A percentile compares a stretch with the other conserved stretches of the same genome.
Evolutionary conservation across 2,888 invertebrate species (phyloP).

Genomic region (Vandiemenella viatica): DNA sequence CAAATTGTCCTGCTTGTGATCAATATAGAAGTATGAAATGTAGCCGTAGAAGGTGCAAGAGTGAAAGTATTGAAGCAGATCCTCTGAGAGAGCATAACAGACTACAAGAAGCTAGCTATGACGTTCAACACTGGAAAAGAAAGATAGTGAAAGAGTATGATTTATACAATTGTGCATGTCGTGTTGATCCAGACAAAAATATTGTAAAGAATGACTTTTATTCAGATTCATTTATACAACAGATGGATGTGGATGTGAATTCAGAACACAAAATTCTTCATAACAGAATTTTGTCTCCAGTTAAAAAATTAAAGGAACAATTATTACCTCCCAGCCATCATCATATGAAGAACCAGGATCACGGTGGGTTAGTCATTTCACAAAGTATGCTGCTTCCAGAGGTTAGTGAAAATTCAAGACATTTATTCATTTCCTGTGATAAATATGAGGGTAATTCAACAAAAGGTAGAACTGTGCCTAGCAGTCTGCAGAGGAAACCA

Average conservation of each 20-base stretch:
- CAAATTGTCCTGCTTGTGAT: conserved; percentile 10
- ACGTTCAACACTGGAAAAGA: conserved; percentile 3
- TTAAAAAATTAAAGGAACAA: conserved; percentile 8
- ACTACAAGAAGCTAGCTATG: conserved; percentile 6
- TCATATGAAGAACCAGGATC: conserved; percentile 3
- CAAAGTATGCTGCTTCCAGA: background rate
- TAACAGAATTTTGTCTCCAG: conserved; percentile 4
- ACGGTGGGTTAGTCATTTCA: background rate
- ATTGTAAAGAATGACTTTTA: background rate
- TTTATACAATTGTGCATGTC: background rate
- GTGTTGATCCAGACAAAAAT: background rate
- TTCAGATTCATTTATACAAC: conserved; percentile 1
- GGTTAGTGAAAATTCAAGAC: conserved; percentile 8
- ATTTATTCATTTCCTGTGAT: background rate
- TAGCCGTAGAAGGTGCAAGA: conserved; percentile 11
- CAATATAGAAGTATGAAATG: background rate
- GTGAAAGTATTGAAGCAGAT: conserved; percentile 13
- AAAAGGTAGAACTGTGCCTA: background rate
- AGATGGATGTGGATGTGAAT: conserved; percentile 8
- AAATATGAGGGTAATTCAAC: background rate
- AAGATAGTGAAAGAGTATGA: conserved; percentile 5
- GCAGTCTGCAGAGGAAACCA: background rate
- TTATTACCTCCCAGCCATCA: conserved; percentile 1
- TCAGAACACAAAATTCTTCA: conserved; percentile 2
- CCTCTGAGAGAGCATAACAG: conserved; percentile 12